phyloP scores from a whole-genome alignment of 1,140 invertebrate genomes.

The Alviniconcha marisindica region DNA sequence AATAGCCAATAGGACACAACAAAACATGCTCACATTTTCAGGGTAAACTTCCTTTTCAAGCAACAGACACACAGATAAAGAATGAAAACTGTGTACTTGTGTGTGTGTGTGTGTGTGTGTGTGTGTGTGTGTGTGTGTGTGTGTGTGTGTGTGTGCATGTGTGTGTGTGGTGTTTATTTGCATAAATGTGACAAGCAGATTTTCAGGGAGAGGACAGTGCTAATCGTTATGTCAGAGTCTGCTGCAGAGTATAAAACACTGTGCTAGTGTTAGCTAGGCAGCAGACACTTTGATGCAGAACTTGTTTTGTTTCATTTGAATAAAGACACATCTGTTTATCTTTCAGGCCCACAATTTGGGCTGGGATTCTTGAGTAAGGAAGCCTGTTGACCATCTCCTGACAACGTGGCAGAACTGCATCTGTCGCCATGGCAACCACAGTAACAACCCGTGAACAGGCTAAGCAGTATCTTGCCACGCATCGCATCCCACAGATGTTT shows the following conservation, averaged over 20 bases:
- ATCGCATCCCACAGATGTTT: conserved; percentile 73
- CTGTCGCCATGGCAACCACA: conserved; percentile 30
- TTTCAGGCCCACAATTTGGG: too few relatives aligned
- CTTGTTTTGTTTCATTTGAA: neutral
- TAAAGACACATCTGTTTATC: neutral
- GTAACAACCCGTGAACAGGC: conserved; percentile 63
- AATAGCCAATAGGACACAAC: too few relatives aligned
- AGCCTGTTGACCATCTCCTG: neutral
- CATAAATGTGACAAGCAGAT: too few relatives aligned
- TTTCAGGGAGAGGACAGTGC: too few relatives aligned
- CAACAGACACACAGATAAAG: too few relatives aligned
- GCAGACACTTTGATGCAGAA: too few relatives aligned
- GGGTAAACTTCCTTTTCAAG: too few relatives aligned
- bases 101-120: neutral
- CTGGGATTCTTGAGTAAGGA: neutral
- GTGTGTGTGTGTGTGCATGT: neutral
- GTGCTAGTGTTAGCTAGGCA: too few relatives aligned
- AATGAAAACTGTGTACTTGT: neutral
- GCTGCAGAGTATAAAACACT: too few relatives aligned
- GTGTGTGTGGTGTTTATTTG: neutral
- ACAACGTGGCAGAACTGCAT: conserved; percentile 2
- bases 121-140: neutral
- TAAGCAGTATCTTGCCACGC: conserved; percentile 66
- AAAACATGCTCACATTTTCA: too few relatives aligned
- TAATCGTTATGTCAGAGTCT: too few relatives aligned